Conservation (phyloP, 2,797 vertebrate species). For the Gambusia yucatana region DNA sequence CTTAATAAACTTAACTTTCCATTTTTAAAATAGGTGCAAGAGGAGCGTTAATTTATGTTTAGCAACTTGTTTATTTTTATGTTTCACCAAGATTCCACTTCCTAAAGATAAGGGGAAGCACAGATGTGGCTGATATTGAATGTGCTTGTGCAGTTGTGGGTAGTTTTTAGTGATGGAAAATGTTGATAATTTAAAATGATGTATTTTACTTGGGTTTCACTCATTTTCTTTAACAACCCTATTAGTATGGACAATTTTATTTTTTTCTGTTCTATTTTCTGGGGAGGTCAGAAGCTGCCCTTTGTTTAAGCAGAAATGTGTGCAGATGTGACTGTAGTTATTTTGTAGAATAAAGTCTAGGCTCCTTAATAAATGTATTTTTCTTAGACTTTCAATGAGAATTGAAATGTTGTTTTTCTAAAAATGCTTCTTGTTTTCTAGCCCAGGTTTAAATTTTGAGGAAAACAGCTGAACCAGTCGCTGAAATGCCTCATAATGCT, state of each 20-base stretch:
- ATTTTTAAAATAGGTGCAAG: not conserved
- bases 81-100: not conserved
- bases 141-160: not conserved
- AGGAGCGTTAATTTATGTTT: not conserved
- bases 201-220: not conserved
- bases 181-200: not conserved
- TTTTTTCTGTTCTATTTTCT: not conserved
- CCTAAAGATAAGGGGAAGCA: not conserved
- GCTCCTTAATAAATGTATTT: conserved; percentile 1
- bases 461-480: not conserved
- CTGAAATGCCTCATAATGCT: not conserved
- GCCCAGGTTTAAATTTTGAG: not conserved
- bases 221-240: not conserved
- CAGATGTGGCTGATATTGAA: not conserved
- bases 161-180: not conserved
- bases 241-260: not conserved
- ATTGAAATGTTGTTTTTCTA: not conserved
- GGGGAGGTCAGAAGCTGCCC: not conserved
- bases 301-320: not conserved
- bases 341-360: not conserved
- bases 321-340: not conserved
- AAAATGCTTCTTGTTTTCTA: not conserved
- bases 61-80: not conserved
- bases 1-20: not conserved
- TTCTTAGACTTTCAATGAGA: not conserved